Evolutionary conservation across 2,797 vertebrate genomes (phyloP).

Genomic region (Channallabes apus): DNA sequence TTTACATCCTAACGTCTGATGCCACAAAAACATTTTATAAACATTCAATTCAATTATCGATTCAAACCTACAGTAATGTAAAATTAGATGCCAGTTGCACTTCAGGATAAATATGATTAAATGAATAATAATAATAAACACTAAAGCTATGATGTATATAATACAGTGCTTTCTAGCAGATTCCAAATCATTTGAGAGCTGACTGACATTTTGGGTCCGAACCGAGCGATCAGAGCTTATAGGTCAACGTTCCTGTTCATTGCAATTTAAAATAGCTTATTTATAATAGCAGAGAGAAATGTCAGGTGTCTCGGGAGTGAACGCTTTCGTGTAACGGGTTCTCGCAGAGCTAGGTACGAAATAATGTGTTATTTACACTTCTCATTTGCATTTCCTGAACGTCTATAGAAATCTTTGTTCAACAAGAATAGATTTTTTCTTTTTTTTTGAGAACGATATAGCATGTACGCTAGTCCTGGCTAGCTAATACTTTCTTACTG

Average conservation of each 20-base stretch:
- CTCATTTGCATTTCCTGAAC: background rate
- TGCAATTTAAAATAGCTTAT: slow-evolving; percentile 25
- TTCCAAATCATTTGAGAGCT: slow-evolving; percentile 19
- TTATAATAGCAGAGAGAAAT: slow-evolving; percentile 33
- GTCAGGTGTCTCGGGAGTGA: slow-evolving; percentile 26
- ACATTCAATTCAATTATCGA: background rate
- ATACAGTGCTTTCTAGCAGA: background rate
- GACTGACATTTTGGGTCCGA: slow-evolving; percentile 28
- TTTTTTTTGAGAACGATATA: background rate
- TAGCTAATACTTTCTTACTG: background rate
- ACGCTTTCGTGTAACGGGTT: slow-evolving; percentile 10
- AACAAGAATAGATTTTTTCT: background rate
- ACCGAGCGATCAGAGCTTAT: slow-evolving; percentile 27
- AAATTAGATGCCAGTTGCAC: too few species aligned
- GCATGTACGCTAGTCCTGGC: background rate
- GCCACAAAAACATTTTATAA: background rate
- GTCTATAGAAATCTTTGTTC: background rate
- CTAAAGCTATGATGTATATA: background rate
- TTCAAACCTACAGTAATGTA: background rate
- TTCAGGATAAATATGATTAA: background rate
- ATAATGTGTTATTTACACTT: background rate
- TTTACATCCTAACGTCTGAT: background rate
- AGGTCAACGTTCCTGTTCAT: slow-evolving; percentile 31
- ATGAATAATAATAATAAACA: background rate
- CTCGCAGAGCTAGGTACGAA: background rate